These are phyloP conservation scores for Papilio polyxenes DNA, from an alignment of 1,140 invertebrate species.

Conservation along the genomic window DNA sequence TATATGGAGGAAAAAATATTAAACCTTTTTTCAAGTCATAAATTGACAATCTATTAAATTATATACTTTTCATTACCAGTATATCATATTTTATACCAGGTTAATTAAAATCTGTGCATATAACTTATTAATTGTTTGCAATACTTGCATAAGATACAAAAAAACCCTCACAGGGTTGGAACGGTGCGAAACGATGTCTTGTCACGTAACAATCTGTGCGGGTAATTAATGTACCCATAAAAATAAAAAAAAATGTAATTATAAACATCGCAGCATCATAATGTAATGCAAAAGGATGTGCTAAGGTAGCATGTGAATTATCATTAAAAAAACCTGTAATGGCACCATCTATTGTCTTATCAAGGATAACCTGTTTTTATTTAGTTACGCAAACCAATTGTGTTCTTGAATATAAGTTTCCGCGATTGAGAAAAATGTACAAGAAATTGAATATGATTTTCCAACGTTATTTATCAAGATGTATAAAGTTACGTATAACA, in stretches of 20 bases:
- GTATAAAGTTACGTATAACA: not conserved
- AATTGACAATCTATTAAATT: no score
- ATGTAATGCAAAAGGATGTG: conserved; percentile 64
- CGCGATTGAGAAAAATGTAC: conserved; percentile 57
- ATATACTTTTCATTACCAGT: no score
- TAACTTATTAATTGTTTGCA: not conserved
- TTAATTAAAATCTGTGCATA: no score
- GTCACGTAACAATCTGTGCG: not conserved
- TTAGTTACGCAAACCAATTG: conserved; percentile 59
- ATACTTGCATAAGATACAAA: not conserved
- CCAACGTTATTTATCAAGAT: not conserved
- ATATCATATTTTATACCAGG: no score
- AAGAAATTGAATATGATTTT: conserved; percentile 31
- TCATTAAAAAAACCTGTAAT: conserved; percentile 67
- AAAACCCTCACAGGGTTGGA: not conserved
- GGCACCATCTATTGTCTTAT: conserved; percentile 60
- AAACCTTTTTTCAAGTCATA: no score
- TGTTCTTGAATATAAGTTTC: conserved; percentile 57
- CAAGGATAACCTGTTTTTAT: conserved; percentile 73
- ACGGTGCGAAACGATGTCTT: conserved; percentile 13
- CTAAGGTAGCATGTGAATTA: conserved; percentile 61
- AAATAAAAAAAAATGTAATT: conserved; percentile 56
- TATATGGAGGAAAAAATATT: no score
- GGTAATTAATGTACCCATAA: not conserved
- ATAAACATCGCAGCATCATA: conserved; percentile 45